Evolutionary conservation across 2,888 invertebrate species (phyloP).

Genomic region (Stenchaetothrips biformis): DNA sequence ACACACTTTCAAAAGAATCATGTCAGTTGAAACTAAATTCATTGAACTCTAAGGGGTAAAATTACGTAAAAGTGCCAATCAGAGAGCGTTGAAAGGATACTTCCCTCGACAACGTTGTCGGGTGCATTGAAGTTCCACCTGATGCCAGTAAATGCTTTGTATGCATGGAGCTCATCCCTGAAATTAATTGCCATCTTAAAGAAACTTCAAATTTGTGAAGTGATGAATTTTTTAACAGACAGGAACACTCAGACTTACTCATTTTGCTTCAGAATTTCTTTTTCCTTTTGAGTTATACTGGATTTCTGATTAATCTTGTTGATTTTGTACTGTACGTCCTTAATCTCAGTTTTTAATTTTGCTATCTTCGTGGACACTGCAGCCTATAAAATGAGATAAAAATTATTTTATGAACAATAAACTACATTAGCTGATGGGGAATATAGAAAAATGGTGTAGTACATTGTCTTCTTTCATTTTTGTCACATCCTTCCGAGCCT

Average conservation of each 20-base stretch:
- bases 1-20: not conserved
- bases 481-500: not conserved
- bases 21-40: not conserved
- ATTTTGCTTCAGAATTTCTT: not conserved
- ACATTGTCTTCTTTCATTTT: not conserved
- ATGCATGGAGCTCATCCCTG: not conserved
- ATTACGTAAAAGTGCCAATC: not conserved
- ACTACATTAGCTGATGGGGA: not conserved
- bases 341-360: not conserved
- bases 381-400: not conserved
- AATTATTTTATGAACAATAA: not conserved
- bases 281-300: not conserved
- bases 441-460: not conserved
- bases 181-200: not conserved
- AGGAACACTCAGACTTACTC: not conserved
- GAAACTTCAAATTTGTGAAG: not conserved
- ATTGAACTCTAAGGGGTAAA: not conserved
- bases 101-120: not conserved
- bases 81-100: not conserved
- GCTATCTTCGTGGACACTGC: not conserved
- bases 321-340: not conserved
- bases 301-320: not conserved
- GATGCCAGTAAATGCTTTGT: not conserved
- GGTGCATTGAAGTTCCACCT: not conserved
- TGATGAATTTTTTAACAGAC: not conserved